Conservation (phyloP, 2,888 invertebrate species). For the Apamea sordens region DNA sequence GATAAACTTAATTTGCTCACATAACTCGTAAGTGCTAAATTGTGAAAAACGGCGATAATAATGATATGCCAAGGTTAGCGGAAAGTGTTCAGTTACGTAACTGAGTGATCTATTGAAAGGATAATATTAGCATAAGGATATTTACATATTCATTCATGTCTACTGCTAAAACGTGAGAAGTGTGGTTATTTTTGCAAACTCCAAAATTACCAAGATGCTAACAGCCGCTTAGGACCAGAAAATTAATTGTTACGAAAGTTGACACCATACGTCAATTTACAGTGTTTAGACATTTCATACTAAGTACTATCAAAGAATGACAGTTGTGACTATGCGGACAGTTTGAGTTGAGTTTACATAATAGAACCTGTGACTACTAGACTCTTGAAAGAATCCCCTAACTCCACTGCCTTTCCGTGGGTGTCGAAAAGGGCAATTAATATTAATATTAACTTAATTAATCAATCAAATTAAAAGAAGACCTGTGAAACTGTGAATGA, state of each 20-base stretch:
- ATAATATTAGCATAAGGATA: slow-evolving; percentile 40
- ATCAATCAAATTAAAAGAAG: background rate
- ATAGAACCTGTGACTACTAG: background rate
- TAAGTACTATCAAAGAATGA: background rate
- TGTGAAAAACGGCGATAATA: slow-evolving; percentile 43
- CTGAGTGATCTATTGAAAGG: slow-evolving; percentile 11
- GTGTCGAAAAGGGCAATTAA: background rate
- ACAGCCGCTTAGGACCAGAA: background rate
- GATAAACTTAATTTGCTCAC: slow-evolving; percentile 27
- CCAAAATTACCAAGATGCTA: background rate
- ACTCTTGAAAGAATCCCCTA: background rate
- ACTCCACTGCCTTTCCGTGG: background rate
- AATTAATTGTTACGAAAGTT: background rate
- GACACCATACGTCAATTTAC: background rate
- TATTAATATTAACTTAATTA: background rate
- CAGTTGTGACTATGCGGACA: too few species aligned
- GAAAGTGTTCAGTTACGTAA: slow-evolving; percentile 36
- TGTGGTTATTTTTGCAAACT: background rate
- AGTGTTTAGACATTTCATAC: background rate
- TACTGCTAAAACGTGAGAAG: background rate
- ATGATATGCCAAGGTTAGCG: slow-evolving; percentile 44
- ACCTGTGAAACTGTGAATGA: background rate
- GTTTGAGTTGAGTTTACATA: background rate
- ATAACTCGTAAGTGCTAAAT: slow-evolving; percentile 17
- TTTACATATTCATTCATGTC: background rate